Conservation (phyloP, 2,888 invertebrate genomes). For the Machimus atricapillus region DNA sequence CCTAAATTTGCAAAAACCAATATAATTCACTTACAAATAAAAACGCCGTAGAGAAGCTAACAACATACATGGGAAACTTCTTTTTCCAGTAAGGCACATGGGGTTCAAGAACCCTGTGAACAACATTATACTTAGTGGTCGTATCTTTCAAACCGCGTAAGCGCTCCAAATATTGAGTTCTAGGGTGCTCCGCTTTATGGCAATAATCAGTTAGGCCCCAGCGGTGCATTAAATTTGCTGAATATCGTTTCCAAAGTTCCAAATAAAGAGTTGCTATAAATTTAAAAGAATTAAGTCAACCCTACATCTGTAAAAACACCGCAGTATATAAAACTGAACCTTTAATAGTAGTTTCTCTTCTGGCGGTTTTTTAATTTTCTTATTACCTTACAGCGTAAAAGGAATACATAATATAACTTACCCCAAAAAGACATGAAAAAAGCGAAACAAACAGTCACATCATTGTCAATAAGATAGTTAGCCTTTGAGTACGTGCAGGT, state of each 20-base stretch:
- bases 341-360: too few species aligned
- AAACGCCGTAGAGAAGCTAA: slow-evolving; percentile 72
- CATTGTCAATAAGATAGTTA: slow-evolving; percentile 84
- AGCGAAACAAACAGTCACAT: slow-evolving; percentile 78
- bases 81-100: slow-evolving; percentile 79
- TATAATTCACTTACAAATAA: slow-evolving; percentile 55
- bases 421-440: slow-evolving; percentile 84
- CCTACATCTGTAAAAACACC: background rate
- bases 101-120: slow-evolving; percentile 71
- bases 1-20: background rate
- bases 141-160: slow-evolving; percentile 64
- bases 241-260: slow-evolving; percentile 84
- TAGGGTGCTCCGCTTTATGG: slow-evolving; percentile 75
- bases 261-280: slow-evolving; percentile 71
- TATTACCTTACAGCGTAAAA: too few species aligned
- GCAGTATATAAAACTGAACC: too few species aligned
- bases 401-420: slow-evolving; percentile 51
- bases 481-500: slow-evolving; percentile 76
- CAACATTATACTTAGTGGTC: slow-evolving; percentile 64
- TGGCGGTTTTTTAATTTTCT: background rate
- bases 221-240: slow-evolving; percentile 77
- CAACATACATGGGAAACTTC: slow-evolving; percentile 73
- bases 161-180: slow-evolving; percentile 76
- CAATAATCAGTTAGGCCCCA: slow-evolving; percentile 84
- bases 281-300: background rate